A percentile compares a stretch with the other conserved stretches of the same genome.
Conservation (phyloP, 2,797 vertebrate genomes). For the Cirrhinus molitorella region DNA sequence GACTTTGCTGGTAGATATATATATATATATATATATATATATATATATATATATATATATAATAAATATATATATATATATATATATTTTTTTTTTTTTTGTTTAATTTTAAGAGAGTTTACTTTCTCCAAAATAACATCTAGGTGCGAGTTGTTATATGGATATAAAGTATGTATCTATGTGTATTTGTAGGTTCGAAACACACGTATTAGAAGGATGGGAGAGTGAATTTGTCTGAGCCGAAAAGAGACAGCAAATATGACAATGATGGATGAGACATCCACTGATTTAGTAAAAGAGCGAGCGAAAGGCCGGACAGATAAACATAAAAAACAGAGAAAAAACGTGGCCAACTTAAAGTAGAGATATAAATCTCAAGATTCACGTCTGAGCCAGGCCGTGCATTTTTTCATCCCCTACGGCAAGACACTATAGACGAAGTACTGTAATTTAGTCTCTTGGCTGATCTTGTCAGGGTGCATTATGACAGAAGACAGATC, state of each 20-base stretch:
- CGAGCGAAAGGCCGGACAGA: constrained; percentile 67
- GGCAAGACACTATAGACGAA: constrained; percentile 38
- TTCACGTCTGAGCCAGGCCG: background rate
- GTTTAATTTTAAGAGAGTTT: background rate
- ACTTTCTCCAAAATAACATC: background rate
- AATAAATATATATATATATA: too few relatives aligned
- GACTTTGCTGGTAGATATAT: background rate
- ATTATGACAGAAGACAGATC: constrained; percentile 57
- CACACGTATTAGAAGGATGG: background rate
- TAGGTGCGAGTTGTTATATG: background rate
- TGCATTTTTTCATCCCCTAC: constrained; percentile 7
- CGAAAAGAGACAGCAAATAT: constrained; percentile 41
- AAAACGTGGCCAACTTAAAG: background rate
- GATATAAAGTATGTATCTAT: background rate
- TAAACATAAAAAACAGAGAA: constrained; percentile 58
- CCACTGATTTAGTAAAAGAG: constrained; percentile 42
- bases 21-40: too few relatives aligned
- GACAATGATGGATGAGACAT: constrained; percentile 52
- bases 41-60: too few relatives aligned
- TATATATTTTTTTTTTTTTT: too few relatives aligned
- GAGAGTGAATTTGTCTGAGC: background rate
- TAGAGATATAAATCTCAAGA: constrained; percentile 37
- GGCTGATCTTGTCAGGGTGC: constrained; percentile 53
- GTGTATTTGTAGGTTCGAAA: background rate
- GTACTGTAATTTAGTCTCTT: constrained; percentile 50